These are phyloP conservation scores for Heliconius congener DNA, from an alignment of 1,140 invertebrate genomes.

Conservation along the genomic window DNA sequence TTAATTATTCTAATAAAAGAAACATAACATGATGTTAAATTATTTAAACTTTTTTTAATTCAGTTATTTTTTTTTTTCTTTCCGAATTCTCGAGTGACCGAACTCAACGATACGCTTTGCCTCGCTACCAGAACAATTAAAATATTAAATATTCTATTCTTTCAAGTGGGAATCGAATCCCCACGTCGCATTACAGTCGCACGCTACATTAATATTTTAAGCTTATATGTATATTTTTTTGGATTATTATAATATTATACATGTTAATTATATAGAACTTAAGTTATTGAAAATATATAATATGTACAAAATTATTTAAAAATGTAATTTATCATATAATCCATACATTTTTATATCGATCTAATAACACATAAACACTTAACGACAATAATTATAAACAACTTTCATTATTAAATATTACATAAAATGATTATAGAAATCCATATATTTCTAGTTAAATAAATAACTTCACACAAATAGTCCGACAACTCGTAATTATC, in stretches of 20 bases:
- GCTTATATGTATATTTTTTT: too few species aligned
- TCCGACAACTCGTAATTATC: background rate
- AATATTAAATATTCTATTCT: background rate
- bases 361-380: background rate
- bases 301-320: too few species aligned
- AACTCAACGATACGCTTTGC: background rate
- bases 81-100: background rate
- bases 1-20: too few species aligned
- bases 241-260: too few species aligned
- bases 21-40: too few species aligned
- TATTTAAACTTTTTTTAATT: too few species aligned
- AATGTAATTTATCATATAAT: too few species aligned
- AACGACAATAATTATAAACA: background rate
- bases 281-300: too few species aligned
- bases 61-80: too few species aligned
- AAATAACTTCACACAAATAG: background rate
- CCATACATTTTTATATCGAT: background rate
- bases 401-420: background rate
- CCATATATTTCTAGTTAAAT: background rate
- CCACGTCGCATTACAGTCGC: background rate
- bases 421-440: background rate
- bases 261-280: too few species aligned
- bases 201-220: too few species aligned
- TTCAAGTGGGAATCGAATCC: background rate
- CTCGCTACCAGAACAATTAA: too few species aligned